Base-by-base conservation (phyloP, 2,797 vertebrate genomes). In the Acanthurus leucopareius region DNA sequence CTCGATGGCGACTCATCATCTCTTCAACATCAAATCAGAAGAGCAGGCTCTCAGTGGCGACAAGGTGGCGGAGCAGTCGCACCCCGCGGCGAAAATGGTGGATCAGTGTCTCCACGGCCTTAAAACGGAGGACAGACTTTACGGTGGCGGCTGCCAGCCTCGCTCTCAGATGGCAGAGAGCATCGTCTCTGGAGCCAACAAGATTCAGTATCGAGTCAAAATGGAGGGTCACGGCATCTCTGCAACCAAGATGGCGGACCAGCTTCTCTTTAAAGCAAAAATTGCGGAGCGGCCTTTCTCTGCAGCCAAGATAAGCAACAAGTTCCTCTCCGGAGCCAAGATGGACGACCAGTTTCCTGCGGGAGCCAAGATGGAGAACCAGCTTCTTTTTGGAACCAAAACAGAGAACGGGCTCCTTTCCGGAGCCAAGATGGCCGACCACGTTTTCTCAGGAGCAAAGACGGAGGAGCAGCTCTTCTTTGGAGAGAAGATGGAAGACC, bases 401-500 rank as follows among this genome's bases (percentile, higher is more conserved):
- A 62, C n/a, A 61, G 75, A 77, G 59, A 19, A 63, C 15, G 48
- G 22, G 20, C 45, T 59, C 16, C 20, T 67, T 17, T 17, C 72
- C 0, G 20, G 35, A 59, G 73, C 52, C 81, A 80, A 73, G 47
- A 58, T 69, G 80, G 58, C 9, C 0, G 79, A 68, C 19, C 84
- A 61, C 1, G 38, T 74, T 63, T 73, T 84, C 49, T 25, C 83
- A 1, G 77, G 76, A 20, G 56, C 7, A 0, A 90, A 89, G 42
- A 42, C 38, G 0, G 90, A 90, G 48, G 89, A 90, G 49, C 83
- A 77, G 60, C 80, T 88, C 5, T 75, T 89, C 69, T 90, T 84
- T 3, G 86, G 86, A 62, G 75, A 83, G 82, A 91, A 91, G 54
- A 76, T 86, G 77, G 91, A 91, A 4, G 88, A 94, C 20, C 88